Evolutionary conservation across 2,888 invertebrate species (phyloP).

Genomic region (Pantelozetes paolii): DNA sequence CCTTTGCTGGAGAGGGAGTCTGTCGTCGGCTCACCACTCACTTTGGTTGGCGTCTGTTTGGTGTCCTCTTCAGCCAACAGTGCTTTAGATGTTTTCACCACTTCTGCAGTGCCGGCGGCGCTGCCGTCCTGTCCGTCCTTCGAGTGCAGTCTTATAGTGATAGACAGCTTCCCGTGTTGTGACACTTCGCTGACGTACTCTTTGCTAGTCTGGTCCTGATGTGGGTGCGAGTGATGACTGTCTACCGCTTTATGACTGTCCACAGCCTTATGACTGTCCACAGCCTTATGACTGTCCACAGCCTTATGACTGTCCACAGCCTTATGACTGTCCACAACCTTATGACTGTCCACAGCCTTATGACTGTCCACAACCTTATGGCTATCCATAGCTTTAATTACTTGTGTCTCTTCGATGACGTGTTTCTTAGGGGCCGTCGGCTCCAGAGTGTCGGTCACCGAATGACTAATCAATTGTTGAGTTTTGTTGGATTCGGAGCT

Average conservation of each 20-base stretch:
- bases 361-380: no score
- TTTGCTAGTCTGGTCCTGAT: constrained; percentile 40
- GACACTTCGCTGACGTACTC: constrained; percentile 47
- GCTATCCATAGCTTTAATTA: no score
- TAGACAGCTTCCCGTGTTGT: constrained; percentile 47
- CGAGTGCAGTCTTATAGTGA: constrained; percentile 47
- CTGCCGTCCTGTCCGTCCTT: constrained; percentile 46
- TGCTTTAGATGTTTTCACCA: constrained; percentile 47
- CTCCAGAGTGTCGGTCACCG: neutral
- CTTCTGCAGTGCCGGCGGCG: constrained; percentile 45
- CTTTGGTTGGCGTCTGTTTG: constrained; percentile 28
- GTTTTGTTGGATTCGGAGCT: neutral
- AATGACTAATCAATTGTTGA: neutral
- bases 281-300: no score
- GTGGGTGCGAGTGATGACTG: constrained; percentile 13
- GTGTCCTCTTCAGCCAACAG: constrained; percentile 44
- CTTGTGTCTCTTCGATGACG: constrained; percentile 18
- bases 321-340: no score
- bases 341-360: no score
- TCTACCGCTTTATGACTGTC: no score
- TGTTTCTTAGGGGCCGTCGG: neutral
- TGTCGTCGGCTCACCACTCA: neutral
- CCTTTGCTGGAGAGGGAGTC: constrained; percentile 43
- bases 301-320: no score
- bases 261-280: no score